Conservation (phyloP, 2,113 vertebrate species). For the Hemicordylus capensis region DNA sequence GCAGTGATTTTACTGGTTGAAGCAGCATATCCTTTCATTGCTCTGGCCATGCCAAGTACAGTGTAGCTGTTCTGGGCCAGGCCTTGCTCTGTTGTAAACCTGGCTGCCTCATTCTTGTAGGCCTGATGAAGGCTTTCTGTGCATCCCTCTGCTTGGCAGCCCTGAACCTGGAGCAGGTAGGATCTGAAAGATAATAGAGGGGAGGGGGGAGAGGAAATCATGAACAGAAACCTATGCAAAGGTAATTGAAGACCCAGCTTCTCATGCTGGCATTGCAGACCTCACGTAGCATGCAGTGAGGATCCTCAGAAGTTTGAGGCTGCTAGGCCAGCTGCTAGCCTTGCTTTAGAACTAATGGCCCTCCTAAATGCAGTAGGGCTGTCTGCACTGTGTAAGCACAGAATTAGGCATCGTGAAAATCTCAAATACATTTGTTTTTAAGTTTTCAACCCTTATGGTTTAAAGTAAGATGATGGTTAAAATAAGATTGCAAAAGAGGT, state of each 20-base stretch:
- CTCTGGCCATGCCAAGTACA: conserved; percentile 54
- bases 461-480: neutral
- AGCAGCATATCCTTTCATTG: neutral
- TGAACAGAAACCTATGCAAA: neutral
- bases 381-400: neutral
- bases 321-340: neutral
- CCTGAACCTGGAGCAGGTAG: conserved; percentile 17
- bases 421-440: neutral
- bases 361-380: neutral
- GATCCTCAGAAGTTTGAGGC: neutral
- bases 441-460: neutral
- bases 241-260: neutral
- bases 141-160: neutral
- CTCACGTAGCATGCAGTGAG: neutral
- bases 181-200: conserved; percentile 37
- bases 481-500: neutral
- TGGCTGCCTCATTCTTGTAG: conserved; percentile 18
- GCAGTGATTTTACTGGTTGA: neutral
- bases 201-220: neutral
- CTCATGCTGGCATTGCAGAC: neutral
- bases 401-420: neutral
- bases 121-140: accelerated
- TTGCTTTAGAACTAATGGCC: neutral
- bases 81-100: neutral
- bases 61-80: conserved; percentile 36